These are phyloP conservation scores for Struthidea cinerea DNA, from an alignment of 2,113 vertebrate species.

Conservation along the genomic window DNA sequence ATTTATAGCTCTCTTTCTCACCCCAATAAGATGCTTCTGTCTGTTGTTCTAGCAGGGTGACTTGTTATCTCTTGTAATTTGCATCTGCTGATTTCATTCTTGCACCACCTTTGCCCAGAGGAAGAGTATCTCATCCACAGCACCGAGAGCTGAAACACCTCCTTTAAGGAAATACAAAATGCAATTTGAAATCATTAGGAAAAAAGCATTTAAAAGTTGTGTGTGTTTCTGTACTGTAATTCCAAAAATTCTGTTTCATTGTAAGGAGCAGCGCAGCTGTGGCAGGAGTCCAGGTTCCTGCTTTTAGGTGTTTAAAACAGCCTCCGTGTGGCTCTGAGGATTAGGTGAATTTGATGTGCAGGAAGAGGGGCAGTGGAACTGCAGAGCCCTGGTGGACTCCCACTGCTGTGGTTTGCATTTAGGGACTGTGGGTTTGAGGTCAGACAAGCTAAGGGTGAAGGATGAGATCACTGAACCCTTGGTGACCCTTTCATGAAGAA, in stretches of 20 bases:
- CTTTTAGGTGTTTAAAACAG: rapidly evolving
- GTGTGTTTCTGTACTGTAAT: not conserved
- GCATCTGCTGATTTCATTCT: not conserved
- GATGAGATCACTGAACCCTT: not conserved
- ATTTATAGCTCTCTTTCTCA: not conserved
- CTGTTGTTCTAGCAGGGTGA: not conserved
- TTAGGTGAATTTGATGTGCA: not conserved
- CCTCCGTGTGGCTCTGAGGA: not conserved
- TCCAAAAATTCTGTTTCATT: not conserved
- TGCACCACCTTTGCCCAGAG: not conserved
- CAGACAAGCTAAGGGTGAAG: not conserved
- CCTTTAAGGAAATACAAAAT: not conserved
- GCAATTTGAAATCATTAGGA: not conserved
- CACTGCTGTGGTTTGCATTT: rapidly evolving
- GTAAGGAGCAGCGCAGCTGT: not conserved
- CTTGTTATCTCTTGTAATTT: not conserved
- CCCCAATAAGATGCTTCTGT: not conserved
- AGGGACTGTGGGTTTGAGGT: not conserved
- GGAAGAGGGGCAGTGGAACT: not conserved
- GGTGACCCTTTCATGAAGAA: not conserved
- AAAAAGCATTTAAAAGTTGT: not conserved
- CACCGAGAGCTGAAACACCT: rapidly evolving
- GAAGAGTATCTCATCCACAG: not conserved
- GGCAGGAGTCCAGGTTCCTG: not conserved
- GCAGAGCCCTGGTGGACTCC: not conserved